Conservation (phyloP, 2,113 vertebrate species). For the Crotalus tigris region DNA sequence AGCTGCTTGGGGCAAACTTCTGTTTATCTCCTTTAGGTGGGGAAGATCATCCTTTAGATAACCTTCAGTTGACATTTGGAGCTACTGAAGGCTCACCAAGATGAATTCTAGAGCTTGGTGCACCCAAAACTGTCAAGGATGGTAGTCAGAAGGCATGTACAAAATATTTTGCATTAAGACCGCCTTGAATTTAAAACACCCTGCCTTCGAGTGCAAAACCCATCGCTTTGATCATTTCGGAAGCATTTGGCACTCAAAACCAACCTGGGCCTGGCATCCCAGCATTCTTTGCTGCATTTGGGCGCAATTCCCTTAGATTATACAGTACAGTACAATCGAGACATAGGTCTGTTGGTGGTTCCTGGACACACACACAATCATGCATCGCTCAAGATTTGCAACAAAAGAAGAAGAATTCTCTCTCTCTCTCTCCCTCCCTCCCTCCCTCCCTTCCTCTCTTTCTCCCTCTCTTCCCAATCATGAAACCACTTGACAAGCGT, state of each 20-base stretch:
- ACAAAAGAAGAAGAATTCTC: too few relatives aligned
- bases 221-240: not conserved
- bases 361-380: too few relatives aligned
- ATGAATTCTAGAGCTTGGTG: not conserved
- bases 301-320: not conserved
- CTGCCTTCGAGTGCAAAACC: too few relatives aligned
- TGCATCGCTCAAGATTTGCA: too few relatives aligned
- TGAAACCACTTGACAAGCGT: not conserved
- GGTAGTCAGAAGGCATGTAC: too few relatives aligned
- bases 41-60: not conserved
- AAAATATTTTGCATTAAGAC: too few relatives aligned
- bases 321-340: too few relatives aligned
- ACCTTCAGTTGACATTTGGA: not conserved
- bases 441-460: too few relatives aligned
- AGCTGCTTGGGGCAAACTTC: not conserved
- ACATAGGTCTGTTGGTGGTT: too few relatives aligned
- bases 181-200: too few relatives aligned
- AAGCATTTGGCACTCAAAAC: not conserved
- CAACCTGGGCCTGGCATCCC: not conserved
- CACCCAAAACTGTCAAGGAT: not conserved
- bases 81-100: not conserved
- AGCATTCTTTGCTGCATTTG: not conserved
- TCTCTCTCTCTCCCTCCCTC: too few relatives aligned
- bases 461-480: not conserved
- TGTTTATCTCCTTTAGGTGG: not conserved